These are phyloP conservation scores for Porphyrio hochstetteri DNA, from an alignment of 2,113 vertebrate genomes.

Conservation along the genomic window DNA sequence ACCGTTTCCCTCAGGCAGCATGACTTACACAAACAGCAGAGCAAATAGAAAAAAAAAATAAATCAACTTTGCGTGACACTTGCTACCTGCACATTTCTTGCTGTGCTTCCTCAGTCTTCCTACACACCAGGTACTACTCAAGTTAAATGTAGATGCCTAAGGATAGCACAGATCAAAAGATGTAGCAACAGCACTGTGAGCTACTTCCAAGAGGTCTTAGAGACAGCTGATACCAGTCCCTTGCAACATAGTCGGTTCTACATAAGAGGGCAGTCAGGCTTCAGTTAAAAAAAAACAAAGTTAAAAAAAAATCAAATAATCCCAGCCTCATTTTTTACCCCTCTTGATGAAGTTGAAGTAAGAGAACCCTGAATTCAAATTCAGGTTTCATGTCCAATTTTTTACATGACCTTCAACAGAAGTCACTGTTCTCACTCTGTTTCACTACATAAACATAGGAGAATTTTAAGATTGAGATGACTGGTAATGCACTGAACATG, in stretches of 20 bases:
- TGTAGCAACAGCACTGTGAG: neutral
- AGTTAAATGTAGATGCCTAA: neutral
- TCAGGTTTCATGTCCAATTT: neutral
- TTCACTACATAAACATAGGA: neutral
- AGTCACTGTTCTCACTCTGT: neutral
- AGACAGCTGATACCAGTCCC: neutral
- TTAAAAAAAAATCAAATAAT: neutral
- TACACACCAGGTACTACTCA: neutral
- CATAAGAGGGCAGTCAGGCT: slow-evolving; percentile 36
- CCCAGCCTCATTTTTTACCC: neutral
- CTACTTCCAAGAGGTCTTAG: neutral
- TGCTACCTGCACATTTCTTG: neutral
- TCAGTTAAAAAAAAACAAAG: neutral
- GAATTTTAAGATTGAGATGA: neutral
- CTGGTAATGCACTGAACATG: rapidly evolving
- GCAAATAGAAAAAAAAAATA: neutral
- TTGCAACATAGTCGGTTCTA: neutral
- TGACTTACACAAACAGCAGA: neutral
- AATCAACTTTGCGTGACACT: neutral
- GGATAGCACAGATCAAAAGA: neutral
- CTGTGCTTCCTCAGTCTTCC: neutral
- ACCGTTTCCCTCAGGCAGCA: neutral
- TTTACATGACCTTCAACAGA: neutral
- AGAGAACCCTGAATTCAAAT: neutral
- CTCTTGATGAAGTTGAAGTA: neutral